Conservation (phyloP, 2,797 vertebrate species). For the Petrocephalus sullivani region DNA sequence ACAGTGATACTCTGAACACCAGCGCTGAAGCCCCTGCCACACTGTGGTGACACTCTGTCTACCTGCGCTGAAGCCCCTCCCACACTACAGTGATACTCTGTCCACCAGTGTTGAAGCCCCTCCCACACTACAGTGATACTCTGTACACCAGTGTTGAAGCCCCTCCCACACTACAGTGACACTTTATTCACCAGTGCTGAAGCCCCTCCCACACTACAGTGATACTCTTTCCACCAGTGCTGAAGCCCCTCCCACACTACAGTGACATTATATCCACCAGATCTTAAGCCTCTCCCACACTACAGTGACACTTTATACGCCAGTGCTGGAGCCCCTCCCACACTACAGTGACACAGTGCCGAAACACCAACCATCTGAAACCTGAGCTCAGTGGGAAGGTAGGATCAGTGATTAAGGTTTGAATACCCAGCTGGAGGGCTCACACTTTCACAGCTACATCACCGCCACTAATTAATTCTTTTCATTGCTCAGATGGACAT, state of each 20-base stretch:
- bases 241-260: not conserved
- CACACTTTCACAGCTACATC: not conserved
- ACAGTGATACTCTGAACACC: not conserved
- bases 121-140: slow-evolving; percentile 6
- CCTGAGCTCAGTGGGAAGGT: not conserved
- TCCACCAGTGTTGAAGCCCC: not conserved
- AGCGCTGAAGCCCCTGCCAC: slow-evolving; percentile 5
- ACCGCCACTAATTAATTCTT: not conserved
- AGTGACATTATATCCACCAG: not conserved
- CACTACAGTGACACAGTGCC: not conserved
- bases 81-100: not conserved
- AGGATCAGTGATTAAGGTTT: not conserved
- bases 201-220: not conserved
- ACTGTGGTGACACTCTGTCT: not conserved
- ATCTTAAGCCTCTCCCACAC: not conserved
- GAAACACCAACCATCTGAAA: not conserved
- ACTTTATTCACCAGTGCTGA: not conserved
- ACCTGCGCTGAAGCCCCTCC: not conserved
- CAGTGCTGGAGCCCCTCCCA: not conserved
- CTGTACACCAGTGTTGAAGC: not conserved
- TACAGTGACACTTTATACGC: not conserved
- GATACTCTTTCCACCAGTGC: not conserved
- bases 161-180: not conserved
- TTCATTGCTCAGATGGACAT: not conserved
- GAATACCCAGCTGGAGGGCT: not conserved